Evolutionary conservation across 2,113 vertebrate species (phyloP), one percentile per base, ranked within the genome.

Genomic region (Leptobrachium ailaonicum): DNA sequence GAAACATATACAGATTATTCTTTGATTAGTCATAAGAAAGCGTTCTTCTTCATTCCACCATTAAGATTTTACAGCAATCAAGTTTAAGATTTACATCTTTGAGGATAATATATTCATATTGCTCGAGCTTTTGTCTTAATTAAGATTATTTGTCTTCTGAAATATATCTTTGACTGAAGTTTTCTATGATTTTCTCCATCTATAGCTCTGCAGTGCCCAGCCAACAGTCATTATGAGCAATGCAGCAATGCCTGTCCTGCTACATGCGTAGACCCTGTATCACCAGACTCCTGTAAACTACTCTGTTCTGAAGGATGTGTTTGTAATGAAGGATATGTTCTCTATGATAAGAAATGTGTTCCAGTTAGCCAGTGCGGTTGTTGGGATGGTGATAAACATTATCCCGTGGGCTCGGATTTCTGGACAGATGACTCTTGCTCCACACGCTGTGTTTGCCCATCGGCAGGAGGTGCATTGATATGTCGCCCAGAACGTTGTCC

Each of bases 361-460:
- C 73, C 79, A 62, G 80, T 76, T 41, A 83, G 84, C 7, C 84
- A 91, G 76, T 94, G 93, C 69, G 93, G 93, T 40, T 94, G 93
- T 82, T 92, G 89, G 89, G 72, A 84, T 56, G 80, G 89, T 12
- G 87, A 82, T 63, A 85, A 91, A 67, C 90, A 94, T 74, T 90
- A 90, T 75, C 76, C 86, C 32, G 82, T 83, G 14, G 79, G 82
- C 75, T 83, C 86, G 0, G 86, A 88, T 53, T 89, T 95, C 71
- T 93, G 91, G 93, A 90, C 89, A 0, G 92, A 94, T 75, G 86
- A 90, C 79, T 88, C 83, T 64, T 92, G 85, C 75, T 83, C 84
- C 73, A 89, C 92, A 0, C 89, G 73, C 73, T 95, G 92, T 85
- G 67, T 9, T n/a, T 96, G 95, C 75, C 88, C 82, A 0, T 3